Evolutionary conservation across 2,797 vertebrate genomes (phyloP).

Genomic region (Bradypodion pumilum): DNA sequence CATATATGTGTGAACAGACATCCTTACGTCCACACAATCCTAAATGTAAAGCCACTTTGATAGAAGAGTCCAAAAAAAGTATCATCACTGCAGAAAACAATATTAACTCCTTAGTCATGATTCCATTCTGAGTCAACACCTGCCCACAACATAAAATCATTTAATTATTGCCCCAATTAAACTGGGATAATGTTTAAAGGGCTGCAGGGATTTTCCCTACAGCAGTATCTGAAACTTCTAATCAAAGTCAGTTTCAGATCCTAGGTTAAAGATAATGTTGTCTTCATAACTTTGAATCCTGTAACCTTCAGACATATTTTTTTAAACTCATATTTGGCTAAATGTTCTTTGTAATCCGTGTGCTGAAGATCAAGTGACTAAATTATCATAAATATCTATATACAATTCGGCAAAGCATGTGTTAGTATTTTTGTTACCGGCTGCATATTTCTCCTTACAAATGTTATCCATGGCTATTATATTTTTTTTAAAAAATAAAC

Average conservation of each 20-base stretch:
- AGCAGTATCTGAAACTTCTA: neutral
- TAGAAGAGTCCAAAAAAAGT: no score
- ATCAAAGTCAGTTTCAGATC: neutral
- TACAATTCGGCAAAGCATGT: neutral
- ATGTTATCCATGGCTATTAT: neutral
- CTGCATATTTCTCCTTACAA: constrained; percentile 4
- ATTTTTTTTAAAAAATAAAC: neutral
- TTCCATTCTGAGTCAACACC: neutral
- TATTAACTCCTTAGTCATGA: neutral
- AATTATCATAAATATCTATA: neutral
- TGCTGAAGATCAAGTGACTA: neutral
- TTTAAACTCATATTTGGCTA: neutral
- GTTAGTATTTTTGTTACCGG: neutral
- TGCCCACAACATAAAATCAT: neutral
- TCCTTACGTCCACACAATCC: neutral
- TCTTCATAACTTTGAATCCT: neutral
- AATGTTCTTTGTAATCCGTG: neutral
- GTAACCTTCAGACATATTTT: neutral
- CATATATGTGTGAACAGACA: neutral
- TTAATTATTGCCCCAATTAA: neutral
- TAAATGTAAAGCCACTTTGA: no score
- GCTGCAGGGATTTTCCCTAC: neutral
- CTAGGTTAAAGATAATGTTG: neutral
- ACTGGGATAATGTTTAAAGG: neutral
- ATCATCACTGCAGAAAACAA: no score